Percentiles rank a stretch among this genome's conserved stretches.
phyloP scores from a whole-genome alignment of 2,888 invertebrate genomes.

The Trisateles emortualis region DNA sequence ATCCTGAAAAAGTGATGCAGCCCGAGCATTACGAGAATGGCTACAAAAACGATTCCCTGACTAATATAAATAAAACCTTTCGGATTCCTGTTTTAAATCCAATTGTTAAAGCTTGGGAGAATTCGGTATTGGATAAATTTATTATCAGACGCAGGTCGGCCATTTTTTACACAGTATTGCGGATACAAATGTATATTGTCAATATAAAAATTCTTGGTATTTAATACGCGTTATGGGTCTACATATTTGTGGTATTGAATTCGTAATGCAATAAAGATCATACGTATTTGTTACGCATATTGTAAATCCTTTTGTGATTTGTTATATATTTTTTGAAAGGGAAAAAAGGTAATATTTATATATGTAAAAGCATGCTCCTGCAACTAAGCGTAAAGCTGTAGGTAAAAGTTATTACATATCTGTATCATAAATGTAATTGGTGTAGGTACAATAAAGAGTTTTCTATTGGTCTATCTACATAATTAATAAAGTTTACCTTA shows the following conservation, averaged over 20 bases:
- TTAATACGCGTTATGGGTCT: background rate
- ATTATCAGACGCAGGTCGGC: slow-evolving; percentile 29
- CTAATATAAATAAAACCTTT: slow-evolving; percentile 72
- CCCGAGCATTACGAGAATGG: slow-evolving; percentile 62
- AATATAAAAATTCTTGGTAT: slow-evolving; percentile 2
- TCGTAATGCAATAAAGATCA: background rate
- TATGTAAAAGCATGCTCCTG: too few species aligned
- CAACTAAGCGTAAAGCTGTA: too few species aligned
- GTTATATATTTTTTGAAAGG: too few species aligned
- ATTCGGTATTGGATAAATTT: slow-evolving; percentile 47
- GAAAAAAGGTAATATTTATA: too few species aligned
- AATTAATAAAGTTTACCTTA: too few species aligned
- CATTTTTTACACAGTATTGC: slow-evolving; percentile 19
- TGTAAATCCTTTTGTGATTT: too few species aligned
- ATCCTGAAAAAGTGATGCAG: slow-evolving; percentile 81
- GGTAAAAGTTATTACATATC: too few species aligned
- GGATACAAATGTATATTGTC: slow-evolving; percentile 8
- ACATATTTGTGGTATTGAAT: background rate
- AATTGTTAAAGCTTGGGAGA: slow-evolving; percentile 53
- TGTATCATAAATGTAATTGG: too few species aligned
- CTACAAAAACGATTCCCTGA: slow-evolving; percentile 66
- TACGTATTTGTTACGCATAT: background rate
- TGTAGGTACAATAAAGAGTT: too few species aligned
- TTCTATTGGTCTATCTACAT: too few species aligned
- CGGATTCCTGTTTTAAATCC: slow-evolving; percentile 65